Evolutionary conservation across 2,888 invertebrate genomes (phyloP), one percentile per base, ranked within the genome.

Genomic region (Brachypterus glaber): DNA sequence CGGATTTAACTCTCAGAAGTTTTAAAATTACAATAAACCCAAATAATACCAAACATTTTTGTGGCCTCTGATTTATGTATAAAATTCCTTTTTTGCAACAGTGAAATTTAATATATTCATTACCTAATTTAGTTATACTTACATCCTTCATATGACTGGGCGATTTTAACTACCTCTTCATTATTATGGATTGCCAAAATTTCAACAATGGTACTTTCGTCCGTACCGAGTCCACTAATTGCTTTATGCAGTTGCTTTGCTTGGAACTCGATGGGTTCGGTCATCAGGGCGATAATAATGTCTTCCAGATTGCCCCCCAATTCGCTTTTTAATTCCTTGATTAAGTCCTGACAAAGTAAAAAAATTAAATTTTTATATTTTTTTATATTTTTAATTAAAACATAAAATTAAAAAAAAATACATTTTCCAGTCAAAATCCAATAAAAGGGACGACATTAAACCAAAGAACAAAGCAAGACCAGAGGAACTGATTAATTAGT

Each of bases 241-340:
- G 84, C 80, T 49, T 74, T 69, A 59, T 83, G 71, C 39, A 87
- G 66, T 60, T 84, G 76, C 58, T 77, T 75, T 60, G 88, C 87
- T 60, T 91, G 85, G 63, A 75, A 89, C 59, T 89, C 84, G 0
- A 81, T 79, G 17, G 84, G 70, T 1, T 85, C 86, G 16, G 82
- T 85, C 79, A 92, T 82, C 35, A 93, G 65, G 0, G 87, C 88
- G 4, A 91, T 64, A 1, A 91, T 64, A 0, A 86, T 74, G 43
- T 86, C 82, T 58, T 92, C 87, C 58, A 93, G 90, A 55, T 85
- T 82, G 3, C 92, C 92, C 50, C 81, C 80, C 17, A 90, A 74
- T 63, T 95, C 93, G 50, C 88, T 85, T 64, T 88, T 89, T 49
- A 91, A 65, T 54, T 91, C 86, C 25, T 82, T 79, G 32, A 87